These are phyloP conservation scores for Darevskia nairensis DNA, from an alignment of 2,797 vertebrate genomes.

Conservation along the genomic window DNA sequence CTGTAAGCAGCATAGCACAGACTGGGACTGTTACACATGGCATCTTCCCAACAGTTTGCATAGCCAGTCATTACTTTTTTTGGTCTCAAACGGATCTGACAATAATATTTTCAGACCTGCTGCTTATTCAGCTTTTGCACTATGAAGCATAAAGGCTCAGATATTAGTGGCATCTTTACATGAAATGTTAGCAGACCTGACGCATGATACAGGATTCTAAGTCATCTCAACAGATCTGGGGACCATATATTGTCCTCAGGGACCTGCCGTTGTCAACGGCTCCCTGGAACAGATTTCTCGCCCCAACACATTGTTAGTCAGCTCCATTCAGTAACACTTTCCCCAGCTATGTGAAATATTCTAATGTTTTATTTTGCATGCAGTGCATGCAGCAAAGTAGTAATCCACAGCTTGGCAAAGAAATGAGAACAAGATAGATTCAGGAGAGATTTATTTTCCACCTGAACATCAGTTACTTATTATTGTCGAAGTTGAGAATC, in stretches of 20 bases:
- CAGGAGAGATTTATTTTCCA: not conserved
- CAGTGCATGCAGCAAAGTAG: not conserved
- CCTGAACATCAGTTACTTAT: conserved; percentile 3
- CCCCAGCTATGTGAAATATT: not conserved
- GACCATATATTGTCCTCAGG: too few relatives aligned
- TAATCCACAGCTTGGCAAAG: not conserved
- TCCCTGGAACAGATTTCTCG: not conserved
- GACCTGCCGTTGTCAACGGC: not conserved
- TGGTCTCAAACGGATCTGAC: not conserved
- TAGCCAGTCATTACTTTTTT: not conserved
- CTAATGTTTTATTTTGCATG: not conserved
- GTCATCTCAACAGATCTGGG: not conserved
- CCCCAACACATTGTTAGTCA: not conserved
- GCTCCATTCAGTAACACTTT: not conserved
- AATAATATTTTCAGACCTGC: not conserved
- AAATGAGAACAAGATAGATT: not conserved
- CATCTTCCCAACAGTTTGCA: not conserved
- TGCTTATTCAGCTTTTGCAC: not conserved
- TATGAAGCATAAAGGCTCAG: not conserved
- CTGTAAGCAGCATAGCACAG: not conserved
- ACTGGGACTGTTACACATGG: not conserved
- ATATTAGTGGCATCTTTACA: not conserved
- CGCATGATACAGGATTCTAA: not conserved
- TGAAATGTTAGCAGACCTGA: not conserved
- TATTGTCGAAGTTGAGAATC: not conserved